Evolutionary conservation across 2,797 vertebrate genomes (phyloP), one percentile per base, ranked within the genome.

Genomic region (Atherinosoma microstoma): DNA sequence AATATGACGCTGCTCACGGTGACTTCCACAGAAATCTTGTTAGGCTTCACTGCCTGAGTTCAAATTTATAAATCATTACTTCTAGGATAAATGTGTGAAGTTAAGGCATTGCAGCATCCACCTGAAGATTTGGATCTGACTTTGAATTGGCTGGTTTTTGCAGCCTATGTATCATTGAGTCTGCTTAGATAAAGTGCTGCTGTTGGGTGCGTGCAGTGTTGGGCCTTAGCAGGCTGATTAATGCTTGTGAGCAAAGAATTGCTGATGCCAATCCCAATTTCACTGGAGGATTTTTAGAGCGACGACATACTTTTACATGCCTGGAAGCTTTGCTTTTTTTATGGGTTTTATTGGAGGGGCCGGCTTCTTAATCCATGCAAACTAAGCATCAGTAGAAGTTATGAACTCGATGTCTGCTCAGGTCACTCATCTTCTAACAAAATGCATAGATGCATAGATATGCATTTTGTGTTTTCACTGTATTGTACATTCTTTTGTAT

Each of bases 221-320:
- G 61, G 78, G 51, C 58, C 61, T 34, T 27, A 67, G 32, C 80
- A 34, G 74, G 38, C 67, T 89, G 86, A 91, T 92, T 90, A 91
- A 90, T 92, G 77, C 73, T 63, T 32, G 29, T 30, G 68, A 86
- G 86, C 78, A 42, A 76, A 80, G 65, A 87, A 88, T 80, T 75
- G 82, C 75, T 32, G 61, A 67, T 80, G 67, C 90, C 84, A 79
- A 86, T 89, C 86, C 85, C 70, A 86, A 85, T 91, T 84, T 89
- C 57, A 80, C 77, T 60, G 71, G 73, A 84, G 66, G 74, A 63
- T 82, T 82, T 81, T 84, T 67, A 71, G 73, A 75, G 67, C 57
- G 78, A 58, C 42, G 42, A 70, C 64, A 64, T 58, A 63, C 72
- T 79, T 87, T 77, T 80, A 34, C 42, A 60, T 79, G 69, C 74